These are phyloP conservation scores for Xyrichtys novacula DNA, from an alignment of 2,797 vertebrate species.

Conservation along the genomic window DNA sequence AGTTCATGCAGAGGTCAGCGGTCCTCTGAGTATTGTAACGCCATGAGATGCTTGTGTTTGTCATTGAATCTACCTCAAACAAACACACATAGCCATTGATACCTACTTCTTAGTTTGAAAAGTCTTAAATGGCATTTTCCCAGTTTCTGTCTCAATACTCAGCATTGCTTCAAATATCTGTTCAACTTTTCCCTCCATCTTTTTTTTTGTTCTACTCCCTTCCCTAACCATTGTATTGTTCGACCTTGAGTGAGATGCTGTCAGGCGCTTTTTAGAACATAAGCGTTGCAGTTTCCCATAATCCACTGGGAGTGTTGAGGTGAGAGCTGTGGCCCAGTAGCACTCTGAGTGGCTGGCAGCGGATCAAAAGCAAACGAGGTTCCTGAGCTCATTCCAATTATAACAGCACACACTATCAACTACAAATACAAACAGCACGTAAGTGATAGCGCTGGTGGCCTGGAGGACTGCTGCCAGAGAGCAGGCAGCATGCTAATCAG, in stretches of 20 bases:
- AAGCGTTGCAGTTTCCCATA: constrained; percentile 84
- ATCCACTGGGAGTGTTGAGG: constrained; percentile 83
- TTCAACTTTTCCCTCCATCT: constrained; percentile 69
- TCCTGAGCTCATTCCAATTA: constrained; percentile 89
- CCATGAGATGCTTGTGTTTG: constrained; percentile 40
- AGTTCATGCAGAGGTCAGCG: background rate
- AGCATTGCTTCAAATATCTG: constrained; percentile 74
- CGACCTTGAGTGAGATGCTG: constrained; percentile 86
- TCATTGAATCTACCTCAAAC: constrained; percentile 56
- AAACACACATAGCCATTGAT: constrained; percentile 49
- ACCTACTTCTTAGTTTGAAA: constrained; percentile 32
- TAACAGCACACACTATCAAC: constrained; percentile 88
- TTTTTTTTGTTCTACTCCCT: constrained; percentile 59
- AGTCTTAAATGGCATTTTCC: constrained; percentile 62
- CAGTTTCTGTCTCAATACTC: constrained; percentile 53
- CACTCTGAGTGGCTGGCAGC: constrained; percentile 85
- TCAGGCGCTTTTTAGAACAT: constrained; percentile 85
- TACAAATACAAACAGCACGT: constrained; percentile 91
- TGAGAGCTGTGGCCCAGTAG: constrained; percentile 84
- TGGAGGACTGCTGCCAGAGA: constrained; percentile 87
- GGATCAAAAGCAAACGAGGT: constrained; percentile 88
- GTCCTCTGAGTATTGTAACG: constrained; percentile 27
- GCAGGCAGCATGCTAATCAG: constrained; percentile 89
- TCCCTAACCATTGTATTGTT: constrained; percentile 77
- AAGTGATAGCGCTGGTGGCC: constrained; percentile 89